Conservation (phyloP, 2,888 invertebrate genomes). For the Heliconius erato region DNA sequence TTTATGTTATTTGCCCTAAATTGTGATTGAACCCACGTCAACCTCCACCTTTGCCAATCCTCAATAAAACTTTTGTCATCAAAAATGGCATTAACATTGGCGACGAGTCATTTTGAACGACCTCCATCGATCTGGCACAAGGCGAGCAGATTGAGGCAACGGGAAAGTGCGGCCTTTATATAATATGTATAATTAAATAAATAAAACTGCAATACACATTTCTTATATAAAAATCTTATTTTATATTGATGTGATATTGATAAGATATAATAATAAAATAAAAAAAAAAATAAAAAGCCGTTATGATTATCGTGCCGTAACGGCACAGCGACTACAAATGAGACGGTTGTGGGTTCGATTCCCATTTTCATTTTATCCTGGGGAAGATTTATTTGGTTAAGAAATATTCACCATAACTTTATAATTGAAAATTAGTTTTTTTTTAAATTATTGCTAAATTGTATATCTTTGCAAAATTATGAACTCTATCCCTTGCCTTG, state of each 20-base stretch:
- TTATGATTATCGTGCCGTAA: no score
- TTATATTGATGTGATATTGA: not conserved
- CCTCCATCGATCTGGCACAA: constrained; percentile 17
- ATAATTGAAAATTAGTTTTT: no score
- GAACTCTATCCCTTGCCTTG: no score
- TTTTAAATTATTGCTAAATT: no score
- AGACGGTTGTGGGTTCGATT: no score
- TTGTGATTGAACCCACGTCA: not conserved
- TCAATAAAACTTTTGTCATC: not conserved
- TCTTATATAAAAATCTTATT: not conserved
- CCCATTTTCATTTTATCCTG: no score
- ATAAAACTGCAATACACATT: not conserved
- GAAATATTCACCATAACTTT: no score
- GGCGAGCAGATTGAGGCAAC: constrained; percentile 10
- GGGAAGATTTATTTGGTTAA: no score
- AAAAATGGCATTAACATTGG: constrained; percentile 12
- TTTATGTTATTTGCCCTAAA: not conserved
- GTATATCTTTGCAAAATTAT: no score
- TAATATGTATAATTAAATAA: not conserved
- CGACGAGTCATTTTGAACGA: constrained; percentile 14
- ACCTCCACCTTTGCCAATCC: not conserved
- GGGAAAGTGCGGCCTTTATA: constrained; percentile 19
- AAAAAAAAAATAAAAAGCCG: no score
- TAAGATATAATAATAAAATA: not conserved
- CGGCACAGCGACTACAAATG: no score